A percentile compares a stretch with the other conserved stretches of the same genome.
Conservation (phyloP, 2,113 vertebrate genomes). For the Zeus faber region DNA sequence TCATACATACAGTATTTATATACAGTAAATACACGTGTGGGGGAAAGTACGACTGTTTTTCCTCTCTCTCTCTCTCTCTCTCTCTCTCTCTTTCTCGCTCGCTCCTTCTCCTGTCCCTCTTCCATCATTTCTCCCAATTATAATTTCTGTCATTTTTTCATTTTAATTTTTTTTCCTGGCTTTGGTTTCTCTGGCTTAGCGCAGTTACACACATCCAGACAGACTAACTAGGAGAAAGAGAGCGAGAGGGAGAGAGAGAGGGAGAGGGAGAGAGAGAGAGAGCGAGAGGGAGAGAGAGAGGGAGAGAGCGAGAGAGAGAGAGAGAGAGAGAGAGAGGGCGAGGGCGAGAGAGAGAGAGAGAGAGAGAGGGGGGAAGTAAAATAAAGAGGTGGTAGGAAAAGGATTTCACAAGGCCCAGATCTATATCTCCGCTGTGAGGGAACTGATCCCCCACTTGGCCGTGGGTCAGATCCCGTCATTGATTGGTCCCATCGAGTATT, state of each 20-base stretch:
- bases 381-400: background rate
- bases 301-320: background rate
- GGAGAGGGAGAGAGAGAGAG: background rate
- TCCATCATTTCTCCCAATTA: too few relatives aligned
- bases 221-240: too few relatives aligned
- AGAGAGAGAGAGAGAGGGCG: background rate
- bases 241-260: background rate
- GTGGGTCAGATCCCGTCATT: conserved; percentile 33
- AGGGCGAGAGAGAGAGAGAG: background rate
- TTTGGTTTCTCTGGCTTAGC: background rate
- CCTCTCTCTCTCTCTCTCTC: too few relatives aligned
- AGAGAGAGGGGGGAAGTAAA: background rate
- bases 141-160: background rate
- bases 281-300: background rate
- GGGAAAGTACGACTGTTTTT: too few relatives aligned
- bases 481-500: conserved; percentile 16
- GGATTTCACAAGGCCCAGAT: background rate
- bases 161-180: too few relatives aligned
- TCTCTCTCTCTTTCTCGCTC: too few relatives aligned
- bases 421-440: conserved; percentile 5
- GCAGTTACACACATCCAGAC: background rate
- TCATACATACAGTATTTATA: too few relatives aligned
- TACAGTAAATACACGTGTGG: too few relatives aligned
- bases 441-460: conserved; percentile 23
- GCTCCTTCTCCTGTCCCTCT: too few relatives aligned